Base-by-base conservation (phyloP, 1,140 invertebrate species). In the Drosophila subobscura region DNA sequence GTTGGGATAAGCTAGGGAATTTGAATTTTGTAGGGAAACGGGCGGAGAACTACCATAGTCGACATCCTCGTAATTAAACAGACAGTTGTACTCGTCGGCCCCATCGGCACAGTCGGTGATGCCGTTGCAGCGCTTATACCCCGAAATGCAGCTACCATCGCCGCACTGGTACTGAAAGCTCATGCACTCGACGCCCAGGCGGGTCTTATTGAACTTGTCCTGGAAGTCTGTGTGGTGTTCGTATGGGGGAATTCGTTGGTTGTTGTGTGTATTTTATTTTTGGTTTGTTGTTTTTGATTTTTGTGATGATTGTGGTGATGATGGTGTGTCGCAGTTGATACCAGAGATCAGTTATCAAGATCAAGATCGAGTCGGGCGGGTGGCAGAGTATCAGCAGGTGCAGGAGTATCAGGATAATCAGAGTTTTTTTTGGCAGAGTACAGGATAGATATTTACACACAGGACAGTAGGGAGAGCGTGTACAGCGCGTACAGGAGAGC, bases 11-110 rank as follows among this genome's bases (percentile, higher is more conserved):
- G 25, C 10, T 46, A 22, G 14, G 5, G n/a, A 29, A 50, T 47
- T 40, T 16, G 8, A 20, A 20, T 20, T 20, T 41, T 45, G 14
- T 16, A 0, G 10, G 14, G 52, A 14, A 10, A 20, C 0, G 0
- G 16, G 16, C 16, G 16, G 16, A 20, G 16, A 20, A 29, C 67
- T 91, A 91, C 88, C 88, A 64, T 90, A 91, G 44, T 54, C 84
- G 20, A 65, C 29, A 50, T 91, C 90, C 46, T 79, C 79, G 67
- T 91, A 91, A 72, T 66, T 84, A 45, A 81, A 72, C 47, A 75
- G 74, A 92, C 95, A 96, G 91, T 95, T 93, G 81, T 92, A 92
- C 92, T 96, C 95, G 90, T 96, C 95, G 77, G 94, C 94, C 72
- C 93, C 93, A 90, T 94, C 94, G 64, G 91, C 89, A 92, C 95